These are phyloP conservation scores for Didymodactylos carnosus DNA, from an alignment of 2,888 invertebrate species.

Conservation along the genomic window DNA sequence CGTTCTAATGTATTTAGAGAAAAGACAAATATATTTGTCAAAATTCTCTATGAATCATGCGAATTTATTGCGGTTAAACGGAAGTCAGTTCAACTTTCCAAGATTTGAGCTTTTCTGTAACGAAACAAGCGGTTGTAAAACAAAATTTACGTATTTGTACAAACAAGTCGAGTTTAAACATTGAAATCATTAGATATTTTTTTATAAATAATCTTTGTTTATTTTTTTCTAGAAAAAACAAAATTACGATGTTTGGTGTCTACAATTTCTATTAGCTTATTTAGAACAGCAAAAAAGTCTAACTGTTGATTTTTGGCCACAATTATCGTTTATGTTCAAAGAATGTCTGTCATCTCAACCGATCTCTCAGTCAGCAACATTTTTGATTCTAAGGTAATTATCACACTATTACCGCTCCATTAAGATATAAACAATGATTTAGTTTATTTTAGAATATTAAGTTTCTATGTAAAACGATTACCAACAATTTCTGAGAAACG, in stretches of 20 bases:
- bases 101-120: too few relatives aligned
- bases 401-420: too few relatives aligned
- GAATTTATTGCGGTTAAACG: too few relatives aligned
- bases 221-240: slow-evolving; percentile 6
- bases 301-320: not conserved
- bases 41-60: too few relatives aligned
- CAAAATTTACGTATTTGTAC: not conserved
- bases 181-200: not conserved
- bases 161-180: too few relatives aligned
- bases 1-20: too few relatives aligned
- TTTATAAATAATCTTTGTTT: not conserved
- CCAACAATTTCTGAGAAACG: slow-evolving; percentile 43
- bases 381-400: not conserved
- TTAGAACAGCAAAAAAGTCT: not conserved
- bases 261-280: slow-evolving; percentile 11
- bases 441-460: not conserved
- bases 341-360: slow-evolving; percentile 7
- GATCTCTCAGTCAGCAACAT: not conserved
- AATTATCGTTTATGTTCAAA: slow-evolving; percentile 2
- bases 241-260: slow-evolving; percentile 8
- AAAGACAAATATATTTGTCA: too few relatives aligned
- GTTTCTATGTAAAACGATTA: not conserved
- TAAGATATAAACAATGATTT: not conserved
- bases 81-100: too few relatives aligned
- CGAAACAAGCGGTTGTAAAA: too few relatives aligned